Percentiles rank a stretch among this genome's conserved stretches.
Evolutionary conservation across 1,140 invertebrate species (phyloP).

Genomic region (Pemphigus obesinymphae): DNA sequence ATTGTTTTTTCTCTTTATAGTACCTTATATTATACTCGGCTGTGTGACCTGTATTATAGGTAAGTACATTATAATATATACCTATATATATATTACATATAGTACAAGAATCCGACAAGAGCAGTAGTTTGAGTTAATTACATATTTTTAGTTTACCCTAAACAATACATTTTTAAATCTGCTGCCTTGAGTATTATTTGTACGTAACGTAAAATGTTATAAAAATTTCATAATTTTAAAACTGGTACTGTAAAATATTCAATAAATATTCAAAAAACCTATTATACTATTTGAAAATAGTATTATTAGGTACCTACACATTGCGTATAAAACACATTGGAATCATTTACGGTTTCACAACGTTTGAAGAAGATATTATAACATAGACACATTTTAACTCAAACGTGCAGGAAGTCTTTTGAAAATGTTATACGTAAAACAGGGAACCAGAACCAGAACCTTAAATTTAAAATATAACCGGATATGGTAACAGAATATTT

Average conservation of each 20-base stretch:
- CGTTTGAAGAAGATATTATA: no score
- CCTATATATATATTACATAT: not conserved
- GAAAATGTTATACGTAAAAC: no score
- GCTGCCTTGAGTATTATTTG: not conserved
- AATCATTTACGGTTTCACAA: no score
- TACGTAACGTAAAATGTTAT: not conserved
- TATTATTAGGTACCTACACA: not conserved
- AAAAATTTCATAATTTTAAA: not conserved
- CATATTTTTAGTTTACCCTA: not conserved
- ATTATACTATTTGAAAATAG: no score
- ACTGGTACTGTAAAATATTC: not conserved
- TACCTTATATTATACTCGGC: not conserved
- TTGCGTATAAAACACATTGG: not conserved
- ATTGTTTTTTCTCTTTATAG: constrained; percentile 12
- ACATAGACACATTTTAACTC: no score
- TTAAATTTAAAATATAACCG: no score
- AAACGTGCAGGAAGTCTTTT: no score
- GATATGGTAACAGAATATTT: no score
- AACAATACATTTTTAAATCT: not conserved
- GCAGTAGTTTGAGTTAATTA: not conserved
- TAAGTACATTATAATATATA: not conserved
- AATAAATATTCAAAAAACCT: not conserved
- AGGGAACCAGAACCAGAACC: no score
- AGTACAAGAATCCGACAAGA: not conserved
- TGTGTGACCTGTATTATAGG: not conserved